Evolutionary conservation across 1,140 invertebrate species (phyloP).

Genomic region (Hormaphis cornu): DNA sequence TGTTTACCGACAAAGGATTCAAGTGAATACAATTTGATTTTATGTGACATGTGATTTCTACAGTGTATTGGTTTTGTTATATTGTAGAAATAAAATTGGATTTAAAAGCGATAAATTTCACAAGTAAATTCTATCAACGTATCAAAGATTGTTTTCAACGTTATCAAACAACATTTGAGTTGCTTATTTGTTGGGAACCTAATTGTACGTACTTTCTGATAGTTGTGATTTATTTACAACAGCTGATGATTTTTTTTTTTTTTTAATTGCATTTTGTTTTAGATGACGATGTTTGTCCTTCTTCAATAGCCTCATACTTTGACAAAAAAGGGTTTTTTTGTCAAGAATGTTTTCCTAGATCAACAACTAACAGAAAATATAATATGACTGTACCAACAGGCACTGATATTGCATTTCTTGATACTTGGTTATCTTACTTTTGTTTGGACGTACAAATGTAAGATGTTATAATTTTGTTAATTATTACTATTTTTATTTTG

Average conservation of each 20-base stretch:
- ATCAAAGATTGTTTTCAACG: conserved; percentile 8
- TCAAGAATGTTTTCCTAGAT: conserved; percentile 11
- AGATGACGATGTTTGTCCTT: conserved; percentile 4
- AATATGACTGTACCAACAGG: conserved; percentile 13
- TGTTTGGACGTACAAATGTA: conserved; percentile 9
- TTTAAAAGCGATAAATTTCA: not conserved
- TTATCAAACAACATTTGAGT: not conserved
- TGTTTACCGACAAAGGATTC: conserved; percentile 13
- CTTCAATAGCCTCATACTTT: conserved; percentile 24
- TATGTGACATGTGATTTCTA: not conserved
- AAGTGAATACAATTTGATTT: not conserved
- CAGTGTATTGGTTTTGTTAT: not conserved
- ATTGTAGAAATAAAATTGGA: conserved; percentile 3
- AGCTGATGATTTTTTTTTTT: not conserved
- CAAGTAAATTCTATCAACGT: conserved; percentile 2
- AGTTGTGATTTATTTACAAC: not conserved
- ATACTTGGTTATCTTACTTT: conserved; percentile 24
- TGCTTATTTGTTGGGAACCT: conserved; percentile 12
- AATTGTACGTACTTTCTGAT: not conserved
- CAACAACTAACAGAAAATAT: not conserved
- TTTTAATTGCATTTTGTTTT: not conserved
- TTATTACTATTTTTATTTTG: not conserved
- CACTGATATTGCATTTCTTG: not conserved
- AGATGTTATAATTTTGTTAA: not conserved
- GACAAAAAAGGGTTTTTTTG: not conserved